Evolutionary conservation across 2,888 invertebrate genomes (phyloP).

Genomic region (Chrysolina haemoptera): DNA sequence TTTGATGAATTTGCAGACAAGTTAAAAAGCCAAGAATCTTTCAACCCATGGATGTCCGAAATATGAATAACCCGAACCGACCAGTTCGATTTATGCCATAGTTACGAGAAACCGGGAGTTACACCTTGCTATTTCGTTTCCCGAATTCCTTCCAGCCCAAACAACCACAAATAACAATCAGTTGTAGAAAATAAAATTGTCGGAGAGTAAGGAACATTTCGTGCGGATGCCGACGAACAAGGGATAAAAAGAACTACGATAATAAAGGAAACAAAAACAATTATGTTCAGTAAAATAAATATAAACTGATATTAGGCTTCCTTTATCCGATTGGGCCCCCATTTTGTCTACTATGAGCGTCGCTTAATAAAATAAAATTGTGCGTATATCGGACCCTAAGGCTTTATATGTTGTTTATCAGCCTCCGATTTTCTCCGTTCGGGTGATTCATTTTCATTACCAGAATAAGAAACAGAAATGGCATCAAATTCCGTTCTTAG

Average conservation of each 20-base stretch:
- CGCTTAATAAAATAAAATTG: conserved; percentile 21
- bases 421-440: not conserved
- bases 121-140: not conserved
- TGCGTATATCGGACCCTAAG: conserved; percentile 23
- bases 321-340: conserved; percentile 27
- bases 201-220: not conserved
- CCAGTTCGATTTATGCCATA: not conserved
- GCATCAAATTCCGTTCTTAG: too few relatives aligned
- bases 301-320: conserved; percentile 33
- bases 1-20: too few relatives aligned
- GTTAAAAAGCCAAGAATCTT: too few relatives aligned
- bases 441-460: not conserved
- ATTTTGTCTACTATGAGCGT: conserved; percentile 26
- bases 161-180: conserved; percentile 1
- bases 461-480: not conserved
- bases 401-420: not conserved
- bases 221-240: conserved; percentile 24
- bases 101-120: not conserved
- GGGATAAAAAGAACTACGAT: conserved; percentile 32
- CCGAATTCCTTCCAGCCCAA: not conserved
- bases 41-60: too few relatives aligned
- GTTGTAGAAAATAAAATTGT: not conserved
- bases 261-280: conserved; percentile 41
- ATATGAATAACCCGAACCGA: not conserved
- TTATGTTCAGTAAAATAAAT: conserved; percentile 38